A percentile compares a stretch with the other conserved stretches of the same genome.
Conservation (phyloP, 2,888 invertebrate genomes). For the Orthonevra nobilis region DNA sequence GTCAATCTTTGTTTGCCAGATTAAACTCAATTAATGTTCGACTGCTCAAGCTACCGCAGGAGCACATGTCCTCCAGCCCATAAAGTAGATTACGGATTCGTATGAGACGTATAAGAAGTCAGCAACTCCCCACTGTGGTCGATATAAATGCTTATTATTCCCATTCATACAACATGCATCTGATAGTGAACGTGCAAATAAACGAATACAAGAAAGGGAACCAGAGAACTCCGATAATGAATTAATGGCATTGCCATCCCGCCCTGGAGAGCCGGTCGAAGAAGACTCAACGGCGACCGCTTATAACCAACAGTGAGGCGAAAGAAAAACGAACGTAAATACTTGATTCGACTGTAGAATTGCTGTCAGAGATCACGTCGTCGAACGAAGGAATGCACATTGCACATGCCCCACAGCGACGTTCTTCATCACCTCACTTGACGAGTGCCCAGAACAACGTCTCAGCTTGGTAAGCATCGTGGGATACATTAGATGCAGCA, state of each 20-base stretch:
- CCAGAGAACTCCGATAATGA: slow-evolving; percentile 29
- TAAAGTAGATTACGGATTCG: slow-evolving; percentile 48
- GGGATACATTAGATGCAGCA: slow-evolving; percentile 48
- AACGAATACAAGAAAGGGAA: slow-evolving; percentile 26
- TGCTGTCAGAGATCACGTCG: slow-evolving; percentile 43
- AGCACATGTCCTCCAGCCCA: slow-evolving; percentile 15
- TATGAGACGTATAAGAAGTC: slow-evolving; percentile 32
- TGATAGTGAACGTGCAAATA: slow-evolving; percentile 48
- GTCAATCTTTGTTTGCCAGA: slow-evolving; percentile 41
- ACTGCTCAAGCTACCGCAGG: slow-evolving; percentile 1
- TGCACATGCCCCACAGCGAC: slow-evolving; percentile 17
- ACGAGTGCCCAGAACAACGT: slow-evolving; percentile 32
- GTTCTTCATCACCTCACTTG: slow-evolving; percentile 27
- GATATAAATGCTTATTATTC: slow-evolving; percentile 36
- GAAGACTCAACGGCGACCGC: slow-evolving; percentile 21
- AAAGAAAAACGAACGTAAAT: background rate
- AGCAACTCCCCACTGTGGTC: background rate
- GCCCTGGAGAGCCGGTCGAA: slow-evolving; percentile 3
- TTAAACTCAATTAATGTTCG: slow-evolving; percentile 50
- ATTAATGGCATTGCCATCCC: slow-evolving; percentile 48
- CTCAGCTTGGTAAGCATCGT: slow-evolving; percentile 53
- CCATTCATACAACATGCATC: slow-evolving; percentile 60
- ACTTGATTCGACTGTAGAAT: slow-evolving; percentile 24
- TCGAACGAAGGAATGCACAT: slow-evolving; percentile 18
- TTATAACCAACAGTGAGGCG: background rate